Evolutionary conservation across 2,113 vertebrate genomes (phyloP).

Genomic region (Hemibagrus wyckioides): DNA sequence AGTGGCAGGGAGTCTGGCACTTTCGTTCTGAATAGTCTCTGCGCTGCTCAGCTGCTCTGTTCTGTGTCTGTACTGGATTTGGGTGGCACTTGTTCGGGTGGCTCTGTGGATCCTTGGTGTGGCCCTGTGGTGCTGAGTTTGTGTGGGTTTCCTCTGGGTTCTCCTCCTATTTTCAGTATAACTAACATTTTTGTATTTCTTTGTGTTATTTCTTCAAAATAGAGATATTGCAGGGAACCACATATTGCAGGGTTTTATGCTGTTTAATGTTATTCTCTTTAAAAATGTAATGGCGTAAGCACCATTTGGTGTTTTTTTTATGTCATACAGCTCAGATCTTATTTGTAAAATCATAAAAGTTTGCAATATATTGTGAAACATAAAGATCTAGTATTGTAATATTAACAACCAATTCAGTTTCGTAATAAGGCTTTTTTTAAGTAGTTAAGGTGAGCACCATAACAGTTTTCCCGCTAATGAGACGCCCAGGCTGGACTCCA

Average conservation of each 20-base stretch:
- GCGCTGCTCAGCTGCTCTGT: not conserved
- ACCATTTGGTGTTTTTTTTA: not conserved
- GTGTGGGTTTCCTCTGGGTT: not conserved
- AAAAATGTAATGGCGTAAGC: not conserved
- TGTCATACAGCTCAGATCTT: not conserved
- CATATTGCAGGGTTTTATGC: not conserved
- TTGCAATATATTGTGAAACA: not conserved
- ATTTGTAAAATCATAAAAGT: not conserved
- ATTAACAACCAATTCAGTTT: not conserved
- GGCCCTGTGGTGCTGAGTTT: not conserved
- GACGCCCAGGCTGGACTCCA: not conserved
- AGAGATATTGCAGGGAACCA: not conserved
- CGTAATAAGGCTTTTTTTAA: not conserved
- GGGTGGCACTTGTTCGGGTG: not conserved
- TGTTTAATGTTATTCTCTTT: not conserved
- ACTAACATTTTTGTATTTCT: too few species aligned
- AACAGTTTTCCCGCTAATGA: not conserved
- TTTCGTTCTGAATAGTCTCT: not conserved
- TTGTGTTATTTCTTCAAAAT: not conserved
- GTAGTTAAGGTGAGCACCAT: not conserved
- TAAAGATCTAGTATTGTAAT: not conserved
- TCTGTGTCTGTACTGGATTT: not conserved
- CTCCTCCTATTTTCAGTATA: not conserved
- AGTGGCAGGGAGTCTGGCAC: not conserved
- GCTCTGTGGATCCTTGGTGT: not conserved